phyloP scores from a whole-genome alignment of 1,140 invertebrate genomes.

The Diabrotica undecimpunctata region DNA sequence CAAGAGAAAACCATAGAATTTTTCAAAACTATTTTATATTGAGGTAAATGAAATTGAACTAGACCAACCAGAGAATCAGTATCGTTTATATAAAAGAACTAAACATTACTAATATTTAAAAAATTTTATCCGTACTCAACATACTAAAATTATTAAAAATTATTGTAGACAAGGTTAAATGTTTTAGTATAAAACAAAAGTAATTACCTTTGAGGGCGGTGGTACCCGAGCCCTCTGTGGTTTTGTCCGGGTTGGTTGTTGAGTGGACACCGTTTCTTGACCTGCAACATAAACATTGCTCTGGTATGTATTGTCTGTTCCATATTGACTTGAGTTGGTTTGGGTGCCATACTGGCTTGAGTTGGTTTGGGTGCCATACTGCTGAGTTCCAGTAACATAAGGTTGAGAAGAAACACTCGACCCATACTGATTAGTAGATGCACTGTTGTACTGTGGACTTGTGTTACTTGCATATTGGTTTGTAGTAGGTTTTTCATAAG shows the following conservation, averaged over 20 bases:
- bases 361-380: constrained; percentile 24
- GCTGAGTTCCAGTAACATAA: constrained; percentile 28
- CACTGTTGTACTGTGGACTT: constrained; percentile 6
- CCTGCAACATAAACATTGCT: constrained; percentile 29
- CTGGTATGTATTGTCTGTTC: constrained; percentile 26
- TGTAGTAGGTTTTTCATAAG: constrained; percentile 10
- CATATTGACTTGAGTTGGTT: constrained; percentile 14
- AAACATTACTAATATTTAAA: too few relatives aligned
- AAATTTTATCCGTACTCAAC: too few relatives aligned
- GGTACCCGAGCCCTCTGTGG: constrained; percentile 77
- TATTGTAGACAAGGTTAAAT: too few relatives aligned
- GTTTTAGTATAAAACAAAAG: too few relatives aligned
- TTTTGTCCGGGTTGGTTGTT: constrained; percentile 61
- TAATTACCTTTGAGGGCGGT: constrained; percentile 77
- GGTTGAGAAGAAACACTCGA: constrained; percentile 25
- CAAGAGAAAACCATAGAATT: too few relatives aligned
- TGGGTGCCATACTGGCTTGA: constrained; percentile 4
- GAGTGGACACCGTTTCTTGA: constrained; percentile 39
- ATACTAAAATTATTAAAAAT: too few relatives aligned
- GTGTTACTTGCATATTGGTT: neutral
- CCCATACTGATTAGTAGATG: constrained; percentile 15
- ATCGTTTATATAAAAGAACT: too few relatives aligned
- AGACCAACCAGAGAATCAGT: too few relatives aligned
- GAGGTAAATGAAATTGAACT: too few relatives aligned
- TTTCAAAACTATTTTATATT: too few relatives aligned